These are phyloP conservation scores for Erannis defoliaria DNA, from an alignment of 2,888 invertebrate species.

Conservation along the genomic window DNA sequence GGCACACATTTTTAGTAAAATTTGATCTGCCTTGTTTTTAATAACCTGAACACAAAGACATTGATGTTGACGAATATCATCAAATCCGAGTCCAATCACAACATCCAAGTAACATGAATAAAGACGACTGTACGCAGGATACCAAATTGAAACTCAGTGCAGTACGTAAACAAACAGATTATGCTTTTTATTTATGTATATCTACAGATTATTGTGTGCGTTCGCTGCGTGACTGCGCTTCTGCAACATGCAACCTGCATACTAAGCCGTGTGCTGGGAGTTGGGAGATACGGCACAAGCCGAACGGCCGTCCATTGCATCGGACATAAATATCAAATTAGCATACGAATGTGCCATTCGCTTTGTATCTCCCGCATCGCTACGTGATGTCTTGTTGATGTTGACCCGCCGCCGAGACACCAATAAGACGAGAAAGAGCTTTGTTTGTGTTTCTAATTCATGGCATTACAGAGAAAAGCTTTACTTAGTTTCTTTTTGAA, in stretches of 20 bases:
- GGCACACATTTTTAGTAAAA: background rate
- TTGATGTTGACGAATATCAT: background rate
- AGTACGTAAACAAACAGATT: conserved; percentile 48
- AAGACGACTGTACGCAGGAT: conserved; percentile 31
- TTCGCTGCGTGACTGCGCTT: conserved; percentile 38
- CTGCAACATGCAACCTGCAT: conserved; percentile 37
- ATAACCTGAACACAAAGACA: conserved; percentile 1
- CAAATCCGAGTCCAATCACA: conserved; percentile 14
- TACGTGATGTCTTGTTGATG: conserved; percentile 29
- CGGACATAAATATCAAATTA: conserved; percentile 43
- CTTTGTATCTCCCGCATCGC: conserved; percentile 23
- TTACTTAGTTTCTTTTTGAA: conserved; percentile 7
- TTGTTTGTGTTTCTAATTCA: conserved; percentile 32
- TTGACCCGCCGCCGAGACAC: conserved; percentile 29
- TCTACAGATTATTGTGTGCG: conserved; percentile 49
- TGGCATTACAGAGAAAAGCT: conserved; percentile 19
- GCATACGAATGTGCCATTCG: conserved; percentile 35
- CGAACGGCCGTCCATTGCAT: conserved; percentile 38
- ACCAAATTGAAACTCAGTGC: conserved; percentile 47
- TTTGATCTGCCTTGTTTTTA: background rate
- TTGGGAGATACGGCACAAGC: conserved; percentile 45
- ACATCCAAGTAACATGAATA: conserved; percentile 23
- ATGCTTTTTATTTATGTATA: conserved; percentile 48
- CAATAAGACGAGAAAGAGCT: conserved; percentile 33
- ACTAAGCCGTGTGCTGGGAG: conserved; percentile 38